Base-by-base conservation (phyloP, 2,888 invertebrate species). In the Eupeodes luniger region DNA sequence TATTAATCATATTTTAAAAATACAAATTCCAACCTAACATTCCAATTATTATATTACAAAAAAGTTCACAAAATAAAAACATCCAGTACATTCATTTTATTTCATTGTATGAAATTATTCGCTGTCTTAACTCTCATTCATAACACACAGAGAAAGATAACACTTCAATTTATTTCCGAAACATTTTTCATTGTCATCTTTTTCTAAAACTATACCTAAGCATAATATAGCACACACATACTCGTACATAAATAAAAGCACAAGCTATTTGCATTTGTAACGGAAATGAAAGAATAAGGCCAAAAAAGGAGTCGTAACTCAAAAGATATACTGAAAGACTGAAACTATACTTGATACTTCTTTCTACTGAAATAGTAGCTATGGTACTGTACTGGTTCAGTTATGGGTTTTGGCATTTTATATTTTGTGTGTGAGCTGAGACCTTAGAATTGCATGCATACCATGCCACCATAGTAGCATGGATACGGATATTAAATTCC, bases 161-260 rank as follows among this genome's bases (percentile, higher is more conserved):
- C 66, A 47, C 57, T 77, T 47, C 76, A 77, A 77, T 77, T 77
- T 77, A 77, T 77, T 77, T 77, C 27, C 64, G 12, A 57, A 66
- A n/a, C 64, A 76, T 76, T 76, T 19, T 44, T 53, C 64, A 57
- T 44, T 70, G 70, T 70, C 70, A 70, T 57, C n/a, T 19, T 59
- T 19, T 19, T 67, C 67, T 16, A 40, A 27, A 67, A 36, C 59
- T 55, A 47, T 47, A 59, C 59, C 34, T n/a, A 36, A 14, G 34
- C 40, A 40, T 9, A 40, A 40, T 40, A 40, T 40, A 40, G 40
- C 40, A 40, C 40, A 40, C 6, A 7, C 40, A 40, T 1, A 36
- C 36, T 36, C 4, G 6, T 6, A 40, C 40, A 40, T 9, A 1
- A 40, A 34, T 3, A 27, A 27, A 27, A 69, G 12, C 19, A 53